These are phyloP conservation scores for Argopecten irradians DNA, from an alignment of 1,140 invertebrate genomes.

Conservation along the genomic window DNA sequence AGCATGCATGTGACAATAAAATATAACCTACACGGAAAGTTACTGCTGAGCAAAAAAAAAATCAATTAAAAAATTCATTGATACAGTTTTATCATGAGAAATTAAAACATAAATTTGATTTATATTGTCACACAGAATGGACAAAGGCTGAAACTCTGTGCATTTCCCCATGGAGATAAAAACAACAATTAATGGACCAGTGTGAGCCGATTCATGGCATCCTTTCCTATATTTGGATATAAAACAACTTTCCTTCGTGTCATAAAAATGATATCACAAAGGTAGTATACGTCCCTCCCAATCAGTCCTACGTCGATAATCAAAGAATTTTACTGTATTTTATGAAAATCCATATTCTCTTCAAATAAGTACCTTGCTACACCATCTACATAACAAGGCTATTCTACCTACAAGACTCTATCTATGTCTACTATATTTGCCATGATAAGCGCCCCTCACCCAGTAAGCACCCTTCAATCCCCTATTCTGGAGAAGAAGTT, in stretches of 20 bases:
- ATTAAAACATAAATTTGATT: conserved; percentile 13
- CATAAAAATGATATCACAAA: conserved; percentile 1
- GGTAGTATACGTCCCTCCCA: background rate
- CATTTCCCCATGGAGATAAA: background rate
- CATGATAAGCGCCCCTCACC: too few species aligned
- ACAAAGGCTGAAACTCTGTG: background rate
- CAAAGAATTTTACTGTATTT: background rate
- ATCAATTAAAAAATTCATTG: background rate
- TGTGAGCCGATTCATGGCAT: background rate
- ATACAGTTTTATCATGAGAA: background rate
- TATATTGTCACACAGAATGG: background rate
- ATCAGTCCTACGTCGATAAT: background rate
- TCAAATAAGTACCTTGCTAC: background rate
- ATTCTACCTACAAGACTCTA: too few species aligned
- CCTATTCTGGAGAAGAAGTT: too few species aligned
- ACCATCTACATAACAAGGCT: too few species aligned
- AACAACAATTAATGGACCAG: background rate
- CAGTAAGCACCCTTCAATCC: too few species aligned
- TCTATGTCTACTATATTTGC: too few species aligned
- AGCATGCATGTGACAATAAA: background rate
- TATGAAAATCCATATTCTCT: background rate
- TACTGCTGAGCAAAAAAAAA: background rate
- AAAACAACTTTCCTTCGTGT: background rate
- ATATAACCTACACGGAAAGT: background rate
- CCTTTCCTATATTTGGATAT: background rate